A percentile compares a stretch with the other conserved stretches of the same genome.
Evolutionary conservation across 1,140 invertebrate genomes (phyloP).

Genomic region (Drosophila jambulina): DNA sequence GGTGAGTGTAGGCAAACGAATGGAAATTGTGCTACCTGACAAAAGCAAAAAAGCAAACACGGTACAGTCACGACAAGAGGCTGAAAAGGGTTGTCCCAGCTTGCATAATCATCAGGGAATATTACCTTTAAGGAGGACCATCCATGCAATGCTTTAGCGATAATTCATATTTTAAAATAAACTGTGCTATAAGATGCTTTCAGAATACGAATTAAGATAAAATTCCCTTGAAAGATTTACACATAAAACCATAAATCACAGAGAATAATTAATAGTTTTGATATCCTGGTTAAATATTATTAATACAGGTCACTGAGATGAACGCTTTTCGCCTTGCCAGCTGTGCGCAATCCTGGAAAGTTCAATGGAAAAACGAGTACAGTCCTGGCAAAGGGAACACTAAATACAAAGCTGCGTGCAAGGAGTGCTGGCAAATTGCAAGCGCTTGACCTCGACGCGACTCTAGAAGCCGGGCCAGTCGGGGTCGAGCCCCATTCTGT

Average conservation of each 20-base stretch:
- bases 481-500: constrained; percentile 22
- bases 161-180: not conserved
- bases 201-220: not conserved
- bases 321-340: not conserved
- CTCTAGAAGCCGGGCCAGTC: constrained; percentile 37
- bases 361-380: constrained; percentile 28
- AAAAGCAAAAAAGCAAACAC: constrained; percentile 9
- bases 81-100: not conserved
- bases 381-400: constrained; percentile 22
- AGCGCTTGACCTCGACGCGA: constrained; percentile 47
- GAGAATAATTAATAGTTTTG: not conserved
- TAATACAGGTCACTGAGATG: not conserved
- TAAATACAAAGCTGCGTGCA: constrained; percentile 28
- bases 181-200: not conserved
- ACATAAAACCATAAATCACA: too few species aligned
- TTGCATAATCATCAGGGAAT: not conserved
- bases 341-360: not conserved
- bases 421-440: constrained; percentile 47
- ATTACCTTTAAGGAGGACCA: not conserved
- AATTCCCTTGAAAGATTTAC: not conserved
- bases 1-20: constrained; percentile 1
- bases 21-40: constrained; percentile 24
- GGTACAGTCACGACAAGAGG: constrained; percentile 12
- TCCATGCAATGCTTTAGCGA: not conserved
- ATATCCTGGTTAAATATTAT: not conserved